Evolutionary conservation across 2,888 invertebrate species (phyloP), one percentile per base, ranked within the genome.

Genomic region (Spodoptera littoralis): DNA sequence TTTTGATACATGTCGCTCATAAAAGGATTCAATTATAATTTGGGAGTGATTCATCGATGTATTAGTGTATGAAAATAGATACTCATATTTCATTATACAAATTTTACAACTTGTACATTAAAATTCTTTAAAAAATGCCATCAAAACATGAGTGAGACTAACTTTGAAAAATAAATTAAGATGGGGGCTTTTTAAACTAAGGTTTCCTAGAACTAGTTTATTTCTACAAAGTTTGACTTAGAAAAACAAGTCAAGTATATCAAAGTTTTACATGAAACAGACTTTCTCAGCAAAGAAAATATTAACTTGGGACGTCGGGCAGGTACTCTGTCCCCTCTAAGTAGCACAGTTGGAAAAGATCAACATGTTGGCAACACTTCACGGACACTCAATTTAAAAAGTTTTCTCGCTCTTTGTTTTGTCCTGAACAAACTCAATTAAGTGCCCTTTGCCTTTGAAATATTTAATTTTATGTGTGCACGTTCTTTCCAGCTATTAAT

Each of bases 381-480:
- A 88, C 90, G 92, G 92, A 91, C 92, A 90, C 89, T 93, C 94
- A 94, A 94, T 94, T 94, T 94, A 94, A 94, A 92, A 94, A 92
- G 90, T 94, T 92, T 73, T 88, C 81, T 79, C 81, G 74, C 76
- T 93, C 92, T 94, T 94, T 94, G 93, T 94, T 94, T 94, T 92
- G 91, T 93, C 93, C 94, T 93, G 92, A 94, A 92, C 93, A 94
- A 94, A 94, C 94, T 92, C 93, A 93, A 94, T 94, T 93, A 94
- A 90, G 88, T 93, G 90, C 89, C 89, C 89, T 91, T 90, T 90
- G 89, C 88, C 88, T 89, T 90, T 85, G 82, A 84, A 91, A 89
- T 90, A 88, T 91, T 92, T 90, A 90, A 91, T 90, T 91, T 89
- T 84, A 84, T 84, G 83, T 86, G 76, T 73, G 69, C 70, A 67